Base-by-base conservation (phyloP, 1,140 invertebrate genomes). In the Calliphora vicina region DNA sequence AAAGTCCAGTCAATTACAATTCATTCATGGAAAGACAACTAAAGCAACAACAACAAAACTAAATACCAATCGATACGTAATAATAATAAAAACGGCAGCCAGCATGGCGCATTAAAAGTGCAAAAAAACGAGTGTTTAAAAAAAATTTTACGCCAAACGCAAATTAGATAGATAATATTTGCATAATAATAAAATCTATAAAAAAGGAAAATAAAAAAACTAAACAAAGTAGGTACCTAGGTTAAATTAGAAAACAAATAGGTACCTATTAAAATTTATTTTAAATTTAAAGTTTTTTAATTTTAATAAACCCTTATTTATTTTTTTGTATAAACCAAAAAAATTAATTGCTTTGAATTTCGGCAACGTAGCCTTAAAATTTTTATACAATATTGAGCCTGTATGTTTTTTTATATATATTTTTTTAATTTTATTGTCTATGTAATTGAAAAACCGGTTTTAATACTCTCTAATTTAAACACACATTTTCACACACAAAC, bases 361-460 rank as follows among this genome's bases (percentile, higher is more conserved):
- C 43, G 74, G 74, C 74, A 78, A 78, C 74, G 25, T 43, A 43
- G 74, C 35, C 35, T 78, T 23, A 78, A 78, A 78, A 25, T 78
- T 78, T 78, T 45, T 78, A 45, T 35, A 25, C 6, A 8, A 78
- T 78, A 45, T 78, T 78, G 74, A 78, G 74, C 74, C 74, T 45
- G 74, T 78, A 42, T 35, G 26, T 26, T 26, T 73, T 17, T 35
- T 29, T 76, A n/a, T 35, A 5, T 26, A 29, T 35, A 76, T 78
- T 43, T 78, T 13, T 10, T 10, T 9, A 12, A n/a, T 17, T 42
- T 23, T 20, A 42, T 76, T 74, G 26, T 42, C 29, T 78, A 78
- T 78, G 23, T 43, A 78, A 78, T 45, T 78, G 74, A 78, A 78
- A 76, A 78, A 78, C 74, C 74, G 74, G 74, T 78, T 78, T 78